These are phyloP conservation scores for Nomada fabriciana DNA, from an alignment of 2,888 invertebrate species.

Conservation along the genomic window DNA sequence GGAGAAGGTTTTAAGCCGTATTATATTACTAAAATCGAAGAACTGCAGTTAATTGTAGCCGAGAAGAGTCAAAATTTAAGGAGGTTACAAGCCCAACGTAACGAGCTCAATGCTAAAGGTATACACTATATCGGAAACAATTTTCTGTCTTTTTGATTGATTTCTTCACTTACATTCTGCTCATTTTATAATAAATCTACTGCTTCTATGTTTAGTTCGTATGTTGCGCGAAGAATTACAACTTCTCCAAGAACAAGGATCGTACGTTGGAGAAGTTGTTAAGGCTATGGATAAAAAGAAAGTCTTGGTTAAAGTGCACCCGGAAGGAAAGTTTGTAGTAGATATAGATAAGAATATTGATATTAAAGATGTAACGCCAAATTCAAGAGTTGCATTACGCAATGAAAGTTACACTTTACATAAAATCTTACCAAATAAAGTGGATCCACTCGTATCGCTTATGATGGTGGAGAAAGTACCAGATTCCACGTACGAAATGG, in stretches of 20 bases:
- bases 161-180: neutral
- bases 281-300: constrained; percentile 99
- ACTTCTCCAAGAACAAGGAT: constrained; percentile 98
- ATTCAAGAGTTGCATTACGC: constrained; percentile 97
- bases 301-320: constrained; percentile 99
- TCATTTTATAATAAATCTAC: neutral
- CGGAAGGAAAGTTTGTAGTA: constrained; percentile 99
- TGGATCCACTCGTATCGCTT: constrained; percentile 98
- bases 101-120: constrained; percentile 99
- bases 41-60: constrained; percentile 97
- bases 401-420: constrained; percentile 99
- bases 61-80: constrained; percentile 99
- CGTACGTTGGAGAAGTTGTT: constrained; percentile 99
- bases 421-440: constrained; percentile 99
- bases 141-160: neutral
- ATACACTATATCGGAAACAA: constrained; percentile 43
- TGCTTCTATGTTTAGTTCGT: constrained; percentile 88
- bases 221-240: constrained; percentile 99
- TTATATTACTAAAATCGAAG: constrained; percentile 99
- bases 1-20: constrained; percentile 97
- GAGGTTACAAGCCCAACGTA: constrained; percentile 98
- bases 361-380: constrained; percentile 98
- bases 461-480: constrained; percentile 99
- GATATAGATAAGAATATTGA: constrained; percentile 99
- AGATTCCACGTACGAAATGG: constrained; percentile 99